A percentile compares a stretch with the other conserved stretches of the same genome.
Conservation (phyloP, 2,797 vertebrate genomes). For the Squalus acanthias region DNA sequence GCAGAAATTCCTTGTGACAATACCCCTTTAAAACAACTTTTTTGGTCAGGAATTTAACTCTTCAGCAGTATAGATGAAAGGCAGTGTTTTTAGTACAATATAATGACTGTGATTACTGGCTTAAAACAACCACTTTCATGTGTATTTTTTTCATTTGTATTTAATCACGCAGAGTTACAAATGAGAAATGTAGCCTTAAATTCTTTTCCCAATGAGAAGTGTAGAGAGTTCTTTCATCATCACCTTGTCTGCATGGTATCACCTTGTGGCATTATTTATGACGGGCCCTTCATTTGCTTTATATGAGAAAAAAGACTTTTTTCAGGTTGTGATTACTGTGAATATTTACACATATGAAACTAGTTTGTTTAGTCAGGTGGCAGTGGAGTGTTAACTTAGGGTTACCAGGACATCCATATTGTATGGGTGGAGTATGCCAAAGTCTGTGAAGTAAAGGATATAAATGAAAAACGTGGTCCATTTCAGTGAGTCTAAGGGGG, state of each 20-base stretch:
- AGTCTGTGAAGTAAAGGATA: not conserved
- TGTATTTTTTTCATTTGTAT: not conserved
- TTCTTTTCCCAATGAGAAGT: not conserved
- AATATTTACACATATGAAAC: slow-evolving; percentile 1
- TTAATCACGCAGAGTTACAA: not conserved
- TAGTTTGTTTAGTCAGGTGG: not conserved
- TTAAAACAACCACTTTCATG: not conserved
- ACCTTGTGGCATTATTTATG: not conserved
- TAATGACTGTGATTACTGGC: not conserved
- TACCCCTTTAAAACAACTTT: not conserved
- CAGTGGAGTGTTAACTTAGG: not conserved
- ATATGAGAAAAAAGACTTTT: not conserved
- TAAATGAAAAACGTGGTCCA: not conserved
- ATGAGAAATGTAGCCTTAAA: not conserved
- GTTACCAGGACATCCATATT: not conserved
- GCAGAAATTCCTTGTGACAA: not conserved
- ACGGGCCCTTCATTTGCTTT: not conserved
- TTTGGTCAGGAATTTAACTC: not conserved
- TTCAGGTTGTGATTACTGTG: not conserved
- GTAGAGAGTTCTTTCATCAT: not conserved
- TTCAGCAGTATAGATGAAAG: not conserved
- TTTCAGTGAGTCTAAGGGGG: not conserved
- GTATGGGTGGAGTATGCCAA: not conserved
- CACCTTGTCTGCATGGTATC: not conserved
- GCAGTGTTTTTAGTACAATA: not conserved